phyloP scores from a whole-genome alignment of 2,113 vertebrate genomes.

The Oreochromis spilurus region DNA sequence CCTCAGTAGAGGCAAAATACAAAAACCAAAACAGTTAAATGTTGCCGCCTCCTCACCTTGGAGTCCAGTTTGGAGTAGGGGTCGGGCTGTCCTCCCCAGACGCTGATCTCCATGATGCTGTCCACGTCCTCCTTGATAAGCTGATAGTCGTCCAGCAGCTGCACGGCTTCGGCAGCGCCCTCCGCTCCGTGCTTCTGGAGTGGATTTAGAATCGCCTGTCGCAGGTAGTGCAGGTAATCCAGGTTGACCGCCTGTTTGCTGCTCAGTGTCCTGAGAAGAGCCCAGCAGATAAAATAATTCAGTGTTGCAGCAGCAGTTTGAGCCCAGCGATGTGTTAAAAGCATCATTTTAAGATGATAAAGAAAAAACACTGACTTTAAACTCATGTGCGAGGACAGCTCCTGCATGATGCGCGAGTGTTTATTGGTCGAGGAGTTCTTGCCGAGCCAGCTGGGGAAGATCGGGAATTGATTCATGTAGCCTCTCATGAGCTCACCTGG shows the following conservation, averaged over 20 bases:
- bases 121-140: conserved; percentile 92
- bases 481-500: conserved; percentile 96
- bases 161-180: conserved; percentile 78
- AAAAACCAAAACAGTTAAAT: neutral
- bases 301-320: too few relatives aligned
- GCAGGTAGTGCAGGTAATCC: conserved; percentile 85
- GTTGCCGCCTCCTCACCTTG: conserved; percentile 76
- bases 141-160: conserved; percentile 87
- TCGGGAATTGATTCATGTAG: conserved; percentile 89
- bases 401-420: conserved; percentile 86
- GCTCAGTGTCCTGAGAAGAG: conserved; percentile 75
- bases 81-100: conserved; percentile 84
- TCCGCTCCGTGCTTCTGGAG: conserved; percentile 77
- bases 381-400: conserved; percentile 88
- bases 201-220: conserved; percentile 80
- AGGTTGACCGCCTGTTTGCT: conserved; percentile 86
- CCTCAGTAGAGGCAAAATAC: neutral
- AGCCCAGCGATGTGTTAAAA: neutral
- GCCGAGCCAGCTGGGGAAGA: conserved; percentile 94
- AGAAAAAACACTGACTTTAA: conserved; percentile 77
- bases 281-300: neutral
- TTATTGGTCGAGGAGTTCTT: conserved; percentile 86
- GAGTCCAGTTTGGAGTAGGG: conserved; percentile 89
- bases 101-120: conserved; percentile 90
- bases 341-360: neutral